Evolutionary conservation across 2,888 invertebrate species (phyloP).

Genomic region (Trissolcus japonicus): DNA sequence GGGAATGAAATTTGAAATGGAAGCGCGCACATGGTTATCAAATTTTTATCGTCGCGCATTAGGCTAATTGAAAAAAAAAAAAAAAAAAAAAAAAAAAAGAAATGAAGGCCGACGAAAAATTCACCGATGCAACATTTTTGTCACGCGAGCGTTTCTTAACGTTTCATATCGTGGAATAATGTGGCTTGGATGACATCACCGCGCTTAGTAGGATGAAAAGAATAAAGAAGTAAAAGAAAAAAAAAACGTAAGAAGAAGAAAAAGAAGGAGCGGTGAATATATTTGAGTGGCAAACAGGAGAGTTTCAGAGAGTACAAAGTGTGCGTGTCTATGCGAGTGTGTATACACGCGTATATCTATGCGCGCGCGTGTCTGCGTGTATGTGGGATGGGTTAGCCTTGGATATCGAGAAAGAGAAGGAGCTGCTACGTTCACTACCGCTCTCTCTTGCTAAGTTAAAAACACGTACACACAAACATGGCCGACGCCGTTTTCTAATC

Average conservation of each 20-base stretch:
- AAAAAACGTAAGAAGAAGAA: slow-evolving; percentile 28
- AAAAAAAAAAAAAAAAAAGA: too few relatives aligned
- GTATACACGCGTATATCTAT: slow-evolving; percentile 10
- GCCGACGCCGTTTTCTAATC: slow-evolving; percentile 50
- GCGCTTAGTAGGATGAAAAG: slow-evolving; percentile 43
- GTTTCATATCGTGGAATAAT: slow-evolving; percentile 47
- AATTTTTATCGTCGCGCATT: slow-evolving; percentile 4
- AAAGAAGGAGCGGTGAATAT: slow-evolving; percentile 49
- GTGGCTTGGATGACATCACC: slow-evolving; percentile 56
- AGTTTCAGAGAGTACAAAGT: slow-evolving; percentile 57
- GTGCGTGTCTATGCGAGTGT: slow-evolving; percentile 16
- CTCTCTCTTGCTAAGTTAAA: slow-evolving; percentile 48
- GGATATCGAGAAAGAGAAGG: slow-evolving; percentile 59
- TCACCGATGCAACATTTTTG: slow-evolving; percentile 44
- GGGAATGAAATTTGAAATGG: too few relatives aligned
- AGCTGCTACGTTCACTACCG: slow-evolving; percentile 60
- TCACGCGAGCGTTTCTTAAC: slow-evolving; percentile 34
- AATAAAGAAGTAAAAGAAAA: slow-evolving; percentile 36
- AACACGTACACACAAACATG: slow-evolving; percentile 53
- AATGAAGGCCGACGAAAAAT: slow-evolving; percentile 19
- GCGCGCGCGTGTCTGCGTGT: slow-evolving; percentile 1
- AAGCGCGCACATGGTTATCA: background rate
- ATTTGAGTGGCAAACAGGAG: slow-evolving; percentile 55
- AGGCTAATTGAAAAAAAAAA: background rate
- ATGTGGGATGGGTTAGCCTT: slow-evolving; percentile 64